Base-by-base conservation (phyloP, 2,113 vertebrate species). In the Oryzias woworae region DNA sequence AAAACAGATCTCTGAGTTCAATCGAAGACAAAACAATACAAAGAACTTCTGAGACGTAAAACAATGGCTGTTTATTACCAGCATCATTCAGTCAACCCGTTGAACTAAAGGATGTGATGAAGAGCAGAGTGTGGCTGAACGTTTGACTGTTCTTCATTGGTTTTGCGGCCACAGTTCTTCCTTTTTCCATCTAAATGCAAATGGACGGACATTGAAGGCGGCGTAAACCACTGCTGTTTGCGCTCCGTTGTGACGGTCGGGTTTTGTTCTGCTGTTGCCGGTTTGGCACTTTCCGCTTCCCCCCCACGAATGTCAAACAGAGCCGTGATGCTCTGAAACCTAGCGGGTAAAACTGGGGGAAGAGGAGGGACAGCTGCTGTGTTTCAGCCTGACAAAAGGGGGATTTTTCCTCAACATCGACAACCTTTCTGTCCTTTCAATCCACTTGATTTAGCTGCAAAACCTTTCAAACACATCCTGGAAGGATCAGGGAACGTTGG, bases 111-210 rank as follows among this genome's bases (percentile, higher is more conserved):
- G 41, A 10, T 42, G 47, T 22, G 69, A 62, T 61, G 23, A 44
- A 65, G 22, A 46, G 49, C 41, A 10, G 36, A 6, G 15, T 6
- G 8, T 65, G 48, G 50, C 26, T 43, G 66, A 70, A 67, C 56
- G 47, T 75, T 72, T 74, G 69, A 68, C 80, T 66, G 22, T 49
- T 67, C 58, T 59, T 55, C 58, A 28, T 53, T 57, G 31, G 52
- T 80, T 80, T 66, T 20, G 20, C 52, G 48, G 12, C 48, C 65
- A 20, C 58, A 62, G 50, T 63, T 59, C 70, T 55, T 73, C 60
- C 49, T 75, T 84, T 89, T 85, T 84, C 85, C 75, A 91, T 91
- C 88, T 91, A 91, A 91, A 91, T 90, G 90, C 86, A 90, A 90
- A 91, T 91, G 51, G 75, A n/a, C 8, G 41, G 42, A 36, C 44